Evolutionary conservation across 2,888 invertebrate genomes (phyloP).

Genomic region (Agelastica alni): DNA sequence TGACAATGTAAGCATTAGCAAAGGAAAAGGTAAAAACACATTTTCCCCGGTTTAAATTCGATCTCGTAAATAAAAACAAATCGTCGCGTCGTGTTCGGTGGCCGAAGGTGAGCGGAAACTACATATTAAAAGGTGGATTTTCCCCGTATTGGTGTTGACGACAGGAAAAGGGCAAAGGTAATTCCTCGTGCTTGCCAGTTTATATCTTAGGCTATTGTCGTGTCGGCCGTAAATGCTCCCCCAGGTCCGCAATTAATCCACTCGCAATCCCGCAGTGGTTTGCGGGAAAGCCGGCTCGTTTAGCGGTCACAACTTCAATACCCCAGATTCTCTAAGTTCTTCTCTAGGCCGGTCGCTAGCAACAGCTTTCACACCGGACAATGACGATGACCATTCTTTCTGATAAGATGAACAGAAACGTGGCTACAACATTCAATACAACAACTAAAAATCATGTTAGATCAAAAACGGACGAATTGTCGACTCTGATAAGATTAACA

Average conservation of each 20-base stretch:
- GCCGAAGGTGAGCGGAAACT: slow-evolving; percentile 21
- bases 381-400: no score
- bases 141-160: slow-evolving; percentile 52
- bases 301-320: slow-evolving; percentile 47
- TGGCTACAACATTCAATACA: no score
- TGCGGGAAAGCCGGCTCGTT: slow-evolving; percentile 48
- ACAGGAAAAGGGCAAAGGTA: slow-evolving; percentile 45
- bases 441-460: no score
- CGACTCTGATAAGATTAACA: no score
- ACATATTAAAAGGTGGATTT: slow-evolving; percentile 40
- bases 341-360: slow-evolving; percentile 13
- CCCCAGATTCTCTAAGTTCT: slow-evolving; percentile 44
- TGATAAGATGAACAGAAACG: no score
- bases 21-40: slow-evolving; percentile 1
- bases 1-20: neutral
- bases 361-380: no score
- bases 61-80: slow-evolving; percentile 28
- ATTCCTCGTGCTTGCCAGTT: slow-evolving; percentile 48
- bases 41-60: slow-evolving; percentile 11
- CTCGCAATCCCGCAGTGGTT: slow-evolving; percentile 49
- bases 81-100: slow-evolving; percentile 6
- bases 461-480: no score
- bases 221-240: slow-evolving; percentile 51
- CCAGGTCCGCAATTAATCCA: slow-evolving; percentile 54
- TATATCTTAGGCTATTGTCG: slow-evolving; percentile 52